Conservation (phyloP, 2,888 invertebrate genomes). For the Hartigia nigra region DNA sequence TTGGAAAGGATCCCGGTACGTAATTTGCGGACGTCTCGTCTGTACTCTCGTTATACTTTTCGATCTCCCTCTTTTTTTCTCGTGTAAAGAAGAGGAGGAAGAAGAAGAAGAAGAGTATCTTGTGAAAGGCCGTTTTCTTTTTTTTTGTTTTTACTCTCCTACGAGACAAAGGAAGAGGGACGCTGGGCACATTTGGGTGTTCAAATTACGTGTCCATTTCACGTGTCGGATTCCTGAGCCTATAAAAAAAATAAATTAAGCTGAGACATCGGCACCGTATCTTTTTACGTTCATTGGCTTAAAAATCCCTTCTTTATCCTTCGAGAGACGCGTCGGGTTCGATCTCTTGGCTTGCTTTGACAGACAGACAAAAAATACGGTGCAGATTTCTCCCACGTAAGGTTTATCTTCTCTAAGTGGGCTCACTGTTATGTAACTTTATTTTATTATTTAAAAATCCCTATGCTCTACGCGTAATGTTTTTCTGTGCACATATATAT, state of each 20-base stretch:
- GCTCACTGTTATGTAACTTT: neutral
- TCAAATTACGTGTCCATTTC: conserved; percentile 32
- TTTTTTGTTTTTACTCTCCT: neutral
- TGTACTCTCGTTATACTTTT: conserved; percentile 21
- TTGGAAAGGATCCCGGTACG: conserved; percentile 34
- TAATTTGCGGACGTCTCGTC: conserved; percentile 42
- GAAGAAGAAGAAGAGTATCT: neutral
- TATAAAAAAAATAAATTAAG: conserved; percentile 20
- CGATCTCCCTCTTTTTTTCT: neutral
- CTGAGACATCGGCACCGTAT: conserved; percentile 9
- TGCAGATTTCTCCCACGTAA: neutral
- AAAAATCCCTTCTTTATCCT: neutral
- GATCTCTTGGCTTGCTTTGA: neutral
- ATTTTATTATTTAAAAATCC: neutral
- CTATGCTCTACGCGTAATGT: neutral
- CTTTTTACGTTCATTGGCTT: neutral
- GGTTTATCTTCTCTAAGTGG: conserved; percentile 3
- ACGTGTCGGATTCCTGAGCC: conserved; percentile 39
- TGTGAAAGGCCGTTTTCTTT: neutral
- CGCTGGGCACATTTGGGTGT: conserved; percentile 43
- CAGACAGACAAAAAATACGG: neutral
- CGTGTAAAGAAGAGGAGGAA: neutral
- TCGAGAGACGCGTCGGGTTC: neutral
- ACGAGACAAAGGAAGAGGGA: conserved; percentile 19
- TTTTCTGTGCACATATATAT: neutral